Evolutionary conservation across 2,113 vertebrate genomes (phyloP).

Genomic region (Syngnathus scovelli): DNA sequence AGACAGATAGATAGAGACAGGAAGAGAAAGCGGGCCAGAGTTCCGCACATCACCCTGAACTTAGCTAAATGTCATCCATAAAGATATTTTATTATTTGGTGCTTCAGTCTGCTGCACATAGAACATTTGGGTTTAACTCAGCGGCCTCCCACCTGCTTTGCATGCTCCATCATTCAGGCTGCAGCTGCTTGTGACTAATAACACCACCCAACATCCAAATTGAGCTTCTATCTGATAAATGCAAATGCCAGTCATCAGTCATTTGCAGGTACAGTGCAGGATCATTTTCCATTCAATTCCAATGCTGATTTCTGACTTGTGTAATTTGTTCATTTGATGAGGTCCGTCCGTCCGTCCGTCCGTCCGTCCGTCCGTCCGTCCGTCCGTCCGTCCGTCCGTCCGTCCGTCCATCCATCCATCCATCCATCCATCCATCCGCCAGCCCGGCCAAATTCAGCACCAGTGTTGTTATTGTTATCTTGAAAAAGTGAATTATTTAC

Average conservation of each 20-base stretch:
- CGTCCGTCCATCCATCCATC: no score
- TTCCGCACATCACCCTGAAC: slow-evolving; percentile 28
- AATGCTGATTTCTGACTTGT: neutral
- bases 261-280: neutral
- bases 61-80: slow-evolving; percentile 47
- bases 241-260: neutral
- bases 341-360: neutral
- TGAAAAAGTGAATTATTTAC: no score
- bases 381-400: no score
- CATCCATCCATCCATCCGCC: no score
- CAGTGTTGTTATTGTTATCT: no score
- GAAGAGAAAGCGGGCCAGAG: slow-evolving; percentile 27
- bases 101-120: slow-evolving; percentile 19
- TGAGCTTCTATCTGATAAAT: neutral
- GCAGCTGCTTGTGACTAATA: slow-evolving; percentile 16
- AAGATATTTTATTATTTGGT: slow-evolving; percentile 29
- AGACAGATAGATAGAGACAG: slow-evolving; percentile 47
- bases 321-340: neutral
- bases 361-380: neutral
- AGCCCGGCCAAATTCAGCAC: no score
- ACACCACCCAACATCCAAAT: slow-evolving; percentile 7
- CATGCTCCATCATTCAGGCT: slow-evolving; percentile 12
- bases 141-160: slow-evolving; percentile 17
- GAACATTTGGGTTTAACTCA: slow-evolving; percentile 25
- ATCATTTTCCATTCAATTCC: neutral